These are phyloP conservation scores for Epizoanthus ramosus DNA, from an alignment of 92 coral and sea anemone species.

Conservation along the genomic window DNA sequence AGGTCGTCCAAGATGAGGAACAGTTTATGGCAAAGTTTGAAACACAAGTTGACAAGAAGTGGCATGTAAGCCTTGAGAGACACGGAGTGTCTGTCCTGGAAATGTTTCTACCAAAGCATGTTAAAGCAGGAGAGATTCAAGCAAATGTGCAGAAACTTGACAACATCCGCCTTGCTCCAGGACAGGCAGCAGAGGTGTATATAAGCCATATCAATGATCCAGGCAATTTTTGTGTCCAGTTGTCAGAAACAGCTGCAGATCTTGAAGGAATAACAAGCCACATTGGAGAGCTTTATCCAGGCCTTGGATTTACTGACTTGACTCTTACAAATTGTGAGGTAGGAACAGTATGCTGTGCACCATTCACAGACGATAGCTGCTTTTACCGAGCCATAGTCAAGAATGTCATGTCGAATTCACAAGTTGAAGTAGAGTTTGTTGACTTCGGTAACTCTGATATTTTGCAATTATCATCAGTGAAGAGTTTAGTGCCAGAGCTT, in stretches of 20 bases:
- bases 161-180: slow-evolving; percentile 35
- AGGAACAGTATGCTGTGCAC: slow-evolving; percentile 79
- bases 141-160: slow-evolving; percentile 8
- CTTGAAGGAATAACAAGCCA: slow-evolving; percentile 28
- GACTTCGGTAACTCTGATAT: slow-evolving; percentile 90
- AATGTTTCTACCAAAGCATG: slow-evolving; percentile 37
- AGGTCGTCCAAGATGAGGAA: slow-evolving; percentile 39
- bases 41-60: slow-evolving; percentile 7
- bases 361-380: slow-evolving; percentile 68
- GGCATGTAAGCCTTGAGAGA: slow-evolving; percentile 40
- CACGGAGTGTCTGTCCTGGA: slow-evolving; percentile 56
- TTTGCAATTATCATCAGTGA: slow-evolving; percentile 47
- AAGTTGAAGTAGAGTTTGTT: slow-evolving; percentile 78
- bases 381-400: slow-evolving; percentile 85
- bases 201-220: slow-evolving; percentile 65
- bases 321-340: slow-evolving; percentile 35
- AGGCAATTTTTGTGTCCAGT: slow-evolving; percentile 63
- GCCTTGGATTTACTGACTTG: slow-evolving; percentile 37
- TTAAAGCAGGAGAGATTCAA: neutral
- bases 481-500: slow-evolving; percentile 61
- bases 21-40: slow-evolving; percentile 26
- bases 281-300: slow-evolving; percentile 52
- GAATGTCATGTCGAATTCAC: slow-evolving; percentile 51
- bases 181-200: slow-evolving; percentile 54
- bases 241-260: slow-evolving; percentile 38